These are phyloP conservation scores for Onychomys arenicola DNA, from an alignment of 2,797 vertebrate genomes.

Conservation along the genomic window DNA sequence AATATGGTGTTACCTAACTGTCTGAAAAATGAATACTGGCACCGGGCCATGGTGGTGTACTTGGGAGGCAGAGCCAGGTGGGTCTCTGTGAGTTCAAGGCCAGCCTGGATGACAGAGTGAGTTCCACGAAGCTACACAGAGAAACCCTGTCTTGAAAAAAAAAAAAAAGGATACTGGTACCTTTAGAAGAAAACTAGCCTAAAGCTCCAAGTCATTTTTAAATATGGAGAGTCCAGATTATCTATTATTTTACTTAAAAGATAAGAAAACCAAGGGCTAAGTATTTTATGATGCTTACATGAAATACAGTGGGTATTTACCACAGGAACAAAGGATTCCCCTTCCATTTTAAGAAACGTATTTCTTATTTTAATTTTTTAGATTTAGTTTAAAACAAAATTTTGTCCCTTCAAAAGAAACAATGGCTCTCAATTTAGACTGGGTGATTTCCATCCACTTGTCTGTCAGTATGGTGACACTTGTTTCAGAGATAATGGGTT, in stretches of 20 bases:
- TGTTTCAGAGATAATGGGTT: constrained; percentile 53
- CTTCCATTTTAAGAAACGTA: constrained; percentile 13
- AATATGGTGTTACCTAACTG: background rate
- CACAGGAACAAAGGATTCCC: constrained; percentile 7
- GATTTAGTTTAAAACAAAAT: constrained; percentile 50
- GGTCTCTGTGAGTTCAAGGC: too few species aligned
- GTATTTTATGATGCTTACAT: background rate
- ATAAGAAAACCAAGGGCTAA: background rate
- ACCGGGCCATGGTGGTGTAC: too few species aligned
- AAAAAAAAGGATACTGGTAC: background rate
- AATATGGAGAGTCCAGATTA: background rate
- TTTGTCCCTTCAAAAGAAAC: background rate
- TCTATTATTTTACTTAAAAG: background rate
- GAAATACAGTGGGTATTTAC: background rate
- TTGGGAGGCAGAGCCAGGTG: too few species aligned
- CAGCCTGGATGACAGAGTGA: too few species aligned
- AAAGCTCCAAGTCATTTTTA: background rate
- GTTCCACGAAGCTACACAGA: too few species aligned
- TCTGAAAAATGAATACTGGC: background rate
- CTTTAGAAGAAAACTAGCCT: background rate
- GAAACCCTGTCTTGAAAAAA: too few species aligned
- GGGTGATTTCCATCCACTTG: constrained; percentile 34
- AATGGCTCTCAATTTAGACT: background rate
- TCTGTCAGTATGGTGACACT: constrained; percentile 33
- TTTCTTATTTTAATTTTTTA: background rate